Evolutionary conservation across 2,113 vertebrate genomes (phyloP).

Genomic region (Pseudopipra pipra): DNA sequence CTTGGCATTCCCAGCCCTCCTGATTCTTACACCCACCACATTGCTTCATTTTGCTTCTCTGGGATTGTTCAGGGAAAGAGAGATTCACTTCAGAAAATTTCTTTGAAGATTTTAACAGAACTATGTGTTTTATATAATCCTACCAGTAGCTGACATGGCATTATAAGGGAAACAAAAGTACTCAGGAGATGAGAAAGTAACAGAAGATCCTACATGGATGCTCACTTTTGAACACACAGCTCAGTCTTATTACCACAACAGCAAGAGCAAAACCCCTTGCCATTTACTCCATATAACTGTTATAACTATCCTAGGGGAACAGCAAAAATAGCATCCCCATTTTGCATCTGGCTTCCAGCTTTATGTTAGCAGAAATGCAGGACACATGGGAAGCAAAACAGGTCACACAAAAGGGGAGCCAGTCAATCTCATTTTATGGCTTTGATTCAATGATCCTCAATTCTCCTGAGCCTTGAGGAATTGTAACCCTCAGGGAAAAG

Average conservation of each 20-base stretch:
- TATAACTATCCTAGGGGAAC: neutral
- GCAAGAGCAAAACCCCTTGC: neutral
- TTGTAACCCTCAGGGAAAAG: neutral
- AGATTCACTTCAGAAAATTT: neutral
- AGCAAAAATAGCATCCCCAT: neutral
- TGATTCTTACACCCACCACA: neutral
- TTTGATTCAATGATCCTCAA: neutral
- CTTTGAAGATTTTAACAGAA: neutral
- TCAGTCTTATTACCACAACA: neutral
- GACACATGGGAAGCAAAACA: neutral
- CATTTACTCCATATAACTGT: neutral
- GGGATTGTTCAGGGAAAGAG: neutral
- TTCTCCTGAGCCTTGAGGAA: neutral
- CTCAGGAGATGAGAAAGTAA: neutral
- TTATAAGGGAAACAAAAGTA: neutral
- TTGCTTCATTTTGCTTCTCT: neutral
- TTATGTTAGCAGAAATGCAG: neutral
- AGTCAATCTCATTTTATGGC: neutral
- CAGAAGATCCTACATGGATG: neutral
- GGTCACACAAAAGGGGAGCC: neutral
- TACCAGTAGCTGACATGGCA: neutral
- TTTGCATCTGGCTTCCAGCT: neutral
- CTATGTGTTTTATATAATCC: neutral
- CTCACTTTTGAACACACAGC: neutral
- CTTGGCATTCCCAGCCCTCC: neutral